These are phyloP conservation scores for Dreissena rostriformis DNA, from an alignment of 1,140 invertebrate species.

Conservation along the genomic window DNA sequence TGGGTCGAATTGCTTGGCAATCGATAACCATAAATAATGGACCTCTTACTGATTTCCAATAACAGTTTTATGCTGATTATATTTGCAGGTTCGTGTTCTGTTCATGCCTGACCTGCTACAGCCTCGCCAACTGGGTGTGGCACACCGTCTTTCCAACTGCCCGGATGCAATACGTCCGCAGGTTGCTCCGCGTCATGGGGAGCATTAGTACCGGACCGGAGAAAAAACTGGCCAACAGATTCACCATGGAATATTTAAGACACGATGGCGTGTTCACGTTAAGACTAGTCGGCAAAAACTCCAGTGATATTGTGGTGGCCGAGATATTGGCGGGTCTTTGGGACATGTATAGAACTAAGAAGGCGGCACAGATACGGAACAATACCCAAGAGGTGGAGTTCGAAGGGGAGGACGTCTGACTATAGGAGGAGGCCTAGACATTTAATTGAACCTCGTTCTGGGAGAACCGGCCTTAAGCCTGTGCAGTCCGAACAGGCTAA, in stretches of 20 bases:
- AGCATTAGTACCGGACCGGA: constrained; percentile 74
- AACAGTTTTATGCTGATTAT: background rate
- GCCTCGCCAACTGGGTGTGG: constrained; percentile 79
- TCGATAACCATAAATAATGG: no score
- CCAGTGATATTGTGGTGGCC: constrained; percentile 79
- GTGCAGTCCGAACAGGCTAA: no score
- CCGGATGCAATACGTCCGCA: constrained; percentile 79
- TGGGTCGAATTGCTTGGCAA: no score
- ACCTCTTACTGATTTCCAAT: background rate
- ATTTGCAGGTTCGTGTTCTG: constrained; percentile 81
- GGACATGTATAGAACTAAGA: constrained; percentile 78
- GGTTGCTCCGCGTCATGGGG: constrained; percentile 81
- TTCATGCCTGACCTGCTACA: constrained; percentile 81
- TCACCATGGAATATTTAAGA: constrained; percentile 77
- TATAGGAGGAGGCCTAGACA: constrained; percentile 22
- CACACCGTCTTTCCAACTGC: constrained; percentile 78
- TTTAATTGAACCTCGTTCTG: no score
- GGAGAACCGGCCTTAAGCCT: no score
- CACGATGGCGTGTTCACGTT: constrained; percentile 80
- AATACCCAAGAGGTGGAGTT: constrained; percentile 70
- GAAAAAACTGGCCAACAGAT: constrained; percentile 74
- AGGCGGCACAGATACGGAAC: constrained; percentile 75
- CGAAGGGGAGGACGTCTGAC: constrained; percentile 76
- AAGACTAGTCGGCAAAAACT: constrained; percentile 79
- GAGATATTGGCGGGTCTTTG: constrained; percentile 79